These are phyloP conservation scores for Ruditapes philippinarum DNA, from an alignment of 1,140 invertebrate species.

Conservation along the genomic window DNA sequence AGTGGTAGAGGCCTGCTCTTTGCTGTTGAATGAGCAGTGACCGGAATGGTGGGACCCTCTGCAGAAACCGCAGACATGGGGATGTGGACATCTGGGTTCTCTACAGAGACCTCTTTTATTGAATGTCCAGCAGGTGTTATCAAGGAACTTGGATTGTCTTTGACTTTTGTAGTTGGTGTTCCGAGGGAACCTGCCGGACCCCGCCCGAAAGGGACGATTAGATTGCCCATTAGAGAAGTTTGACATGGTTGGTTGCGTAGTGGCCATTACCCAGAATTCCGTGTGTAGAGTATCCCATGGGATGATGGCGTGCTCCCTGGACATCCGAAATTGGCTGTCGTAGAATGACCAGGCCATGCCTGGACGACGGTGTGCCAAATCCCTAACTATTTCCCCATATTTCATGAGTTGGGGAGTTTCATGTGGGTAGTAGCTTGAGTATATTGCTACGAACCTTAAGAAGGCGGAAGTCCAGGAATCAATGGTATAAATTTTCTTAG, in stretches of 20 bases:
- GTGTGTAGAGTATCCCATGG: slow-evolving; percentile 33
- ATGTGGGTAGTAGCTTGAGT: neutral
- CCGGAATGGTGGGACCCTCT: neutral
- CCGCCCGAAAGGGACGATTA: neutral
- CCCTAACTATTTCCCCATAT: slow-evolving; percentile 30
- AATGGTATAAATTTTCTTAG: slow-evolving; percentile 31
- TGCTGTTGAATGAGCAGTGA: neutral
- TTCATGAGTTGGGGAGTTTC: slow-evolving; percentile 35
- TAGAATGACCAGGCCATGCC: neutral
- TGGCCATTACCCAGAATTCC: slow-evolving; percentile 38
- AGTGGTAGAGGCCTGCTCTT: neutral
- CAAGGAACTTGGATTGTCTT: neutral
- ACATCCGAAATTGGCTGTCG: neutral
- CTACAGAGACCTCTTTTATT: neutral
- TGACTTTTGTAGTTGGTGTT: neutral
- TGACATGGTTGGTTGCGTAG: neutral
- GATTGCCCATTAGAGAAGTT: neutral
- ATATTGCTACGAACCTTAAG: slow-evolving; percentile 30
- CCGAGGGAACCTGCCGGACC: neutral
- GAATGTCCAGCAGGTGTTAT: slow-evolving; percentile 33
- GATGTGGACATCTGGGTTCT: neutral
- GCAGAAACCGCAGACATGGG: slow-evolving; percentile 59
- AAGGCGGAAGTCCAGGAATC: slow-evolving; percentile 52
- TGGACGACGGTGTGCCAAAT: neutral
- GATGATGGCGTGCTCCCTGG: neutral